phyloP scores from a whole-genome alignment of 2,888 invertebrate genomes.

The Thymelicus acteon region DNA sequence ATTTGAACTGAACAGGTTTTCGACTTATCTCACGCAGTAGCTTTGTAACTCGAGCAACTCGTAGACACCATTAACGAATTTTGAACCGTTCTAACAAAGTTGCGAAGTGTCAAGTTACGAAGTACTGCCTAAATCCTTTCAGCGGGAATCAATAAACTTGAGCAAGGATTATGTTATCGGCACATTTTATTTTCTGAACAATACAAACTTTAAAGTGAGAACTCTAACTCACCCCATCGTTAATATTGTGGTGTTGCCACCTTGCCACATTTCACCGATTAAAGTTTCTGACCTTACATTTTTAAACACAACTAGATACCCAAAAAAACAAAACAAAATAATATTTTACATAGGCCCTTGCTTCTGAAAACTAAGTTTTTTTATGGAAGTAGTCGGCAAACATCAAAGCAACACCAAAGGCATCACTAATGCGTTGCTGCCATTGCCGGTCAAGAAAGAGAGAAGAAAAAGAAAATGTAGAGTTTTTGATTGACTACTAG shows the following conservation, averaged over 20 bases:
- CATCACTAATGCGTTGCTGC: too few species aligned
- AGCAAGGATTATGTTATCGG: slow-evolving; percentile 4
- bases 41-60: slow-evolving; percentile 16
- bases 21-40: slow-evolving; percentile 13
- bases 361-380: too few species aligned
- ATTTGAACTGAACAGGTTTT: neutral
- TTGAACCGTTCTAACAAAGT: slow-evolving; percentile 20
- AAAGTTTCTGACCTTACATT: too few species aligned
- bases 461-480: too few species aligned
- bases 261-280: neutral
- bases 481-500: too few species aligned
- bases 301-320: too few species aligned
- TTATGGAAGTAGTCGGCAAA: too few species aligned
- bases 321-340: too few species aligned
- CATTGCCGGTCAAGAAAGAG: too few species aligned
- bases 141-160: slow-evolving; percentile 21
- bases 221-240: neutral
- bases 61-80: slow-evolving; percentile 30
- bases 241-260: neutral
- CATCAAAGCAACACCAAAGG: too few species aligned
- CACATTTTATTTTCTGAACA: slow-evolving; percentile 4
- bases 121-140: slow-evolving; percentile 15
- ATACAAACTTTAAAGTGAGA: neutral
- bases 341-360: too few species aligned
- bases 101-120: slow-evolving; percentile 28